Conservation (phyloP, 1,140 invertebrate species). For the Pseudachorutes palmiensis region DNA sequence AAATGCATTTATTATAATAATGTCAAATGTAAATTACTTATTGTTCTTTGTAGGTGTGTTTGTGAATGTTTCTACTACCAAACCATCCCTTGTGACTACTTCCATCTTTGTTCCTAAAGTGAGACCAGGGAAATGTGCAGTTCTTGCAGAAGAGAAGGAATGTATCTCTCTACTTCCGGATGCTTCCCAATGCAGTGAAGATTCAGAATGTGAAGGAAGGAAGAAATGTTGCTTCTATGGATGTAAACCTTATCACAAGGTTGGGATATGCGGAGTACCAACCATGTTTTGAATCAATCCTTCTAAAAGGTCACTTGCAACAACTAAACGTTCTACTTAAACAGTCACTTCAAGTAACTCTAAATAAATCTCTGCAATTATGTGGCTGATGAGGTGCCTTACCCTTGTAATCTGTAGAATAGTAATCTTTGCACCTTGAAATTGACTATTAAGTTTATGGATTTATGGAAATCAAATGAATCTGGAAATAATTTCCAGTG, state of each 20-base stretch:
- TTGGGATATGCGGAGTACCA: background rate
- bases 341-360: no score
- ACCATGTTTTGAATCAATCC: background rate
- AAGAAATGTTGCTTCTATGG: conserved; percentile 14
- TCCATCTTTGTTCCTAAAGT: background rate
- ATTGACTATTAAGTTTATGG: no score
- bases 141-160: background rate
- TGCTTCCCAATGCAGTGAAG: background rate
- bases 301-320: background rate
- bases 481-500: no score
- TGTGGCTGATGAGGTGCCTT: no score
- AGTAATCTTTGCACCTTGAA: no score
- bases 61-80: background rate
- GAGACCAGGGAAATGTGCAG: background rate
- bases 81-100: background rate
- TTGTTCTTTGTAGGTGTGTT: background rate
- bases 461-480: no score
- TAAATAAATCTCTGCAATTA: no score
- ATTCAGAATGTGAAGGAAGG: conserved; percentile 1
- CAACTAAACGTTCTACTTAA: no score
- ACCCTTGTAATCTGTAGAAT: no score
- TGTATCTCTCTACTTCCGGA: background rate
- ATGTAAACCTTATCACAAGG: background rate
- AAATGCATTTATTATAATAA: background rate
- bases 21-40: background rate